Evolutionary conservation across 2,113 vertebrate genomes (phyloP), one percentile per base, ranked within the genome.

Genomic region (Salvator merianae): DNA sequence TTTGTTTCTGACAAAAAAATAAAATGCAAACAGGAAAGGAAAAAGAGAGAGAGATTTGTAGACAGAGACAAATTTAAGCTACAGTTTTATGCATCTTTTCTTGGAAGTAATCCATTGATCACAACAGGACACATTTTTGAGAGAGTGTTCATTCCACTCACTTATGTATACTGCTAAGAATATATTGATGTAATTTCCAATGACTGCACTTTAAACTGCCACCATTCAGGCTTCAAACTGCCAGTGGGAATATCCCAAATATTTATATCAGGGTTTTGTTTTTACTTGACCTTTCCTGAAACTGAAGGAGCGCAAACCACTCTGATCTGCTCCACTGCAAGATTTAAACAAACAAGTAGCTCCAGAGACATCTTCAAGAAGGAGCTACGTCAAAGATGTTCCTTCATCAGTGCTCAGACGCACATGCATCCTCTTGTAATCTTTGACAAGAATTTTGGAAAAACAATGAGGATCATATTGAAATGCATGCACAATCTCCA

Each of bases 1-100:
- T 85, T 62, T n/a, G 26, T 53, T 92, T 63, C 66, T 91, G 38
- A 80, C 76, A 68, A 86, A 91, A 86, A 50, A 86, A 79, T 78
- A 34, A 32, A 85, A 75, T 6, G 28, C 43, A 0, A 7, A 40
- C 66, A 32, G 84, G 86, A 86, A 24, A 72, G 82, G 76, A 82
- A 63, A 62, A 22, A 34, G 36, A 3, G 0, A 8, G 69, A 73
- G 59, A 85, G 82, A 43, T 32, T 69, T 50, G 9, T 40, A 6
- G n/a, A 62, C 90, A 84, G 9, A 78, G 55, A 83, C 30, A 36
- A 22, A 0, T 47, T 84, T 24, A 40, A 36, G 36, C 22, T 12
- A 72, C 30, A 65, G 13, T 65, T 5, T 26, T 65, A 38, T 2
- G 3, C 55, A 82, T 6, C 20, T 13, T 34, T 32, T 43, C 30